These are phyloP conservation scores for Prunella himalayana DNA, from an alignment of 2,113 vertebrate genomes.

Conservation along the genomic window DNA sequence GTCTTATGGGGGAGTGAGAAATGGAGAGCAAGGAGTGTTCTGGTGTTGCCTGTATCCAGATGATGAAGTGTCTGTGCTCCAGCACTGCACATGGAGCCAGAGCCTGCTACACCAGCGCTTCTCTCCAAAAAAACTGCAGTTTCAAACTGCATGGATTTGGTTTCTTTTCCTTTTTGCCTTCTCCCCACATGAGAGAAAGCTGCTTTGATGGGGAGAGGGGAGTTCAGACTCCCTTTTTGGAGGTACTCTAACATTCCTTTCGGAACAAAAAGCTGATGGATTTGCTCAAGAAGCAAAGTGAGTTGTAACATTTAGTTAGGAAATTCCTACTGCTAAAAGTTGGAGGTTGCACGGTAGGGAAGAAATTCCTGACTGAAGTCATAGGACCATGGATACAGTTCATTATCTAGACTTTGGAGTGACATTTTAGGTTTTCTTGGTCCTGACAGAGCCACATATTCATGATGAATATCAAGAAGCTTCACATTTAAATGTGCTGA, in stretches of 20 bases:
- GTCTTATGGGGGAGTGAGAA: constrained; percentile 16
- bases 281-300: not conserved
- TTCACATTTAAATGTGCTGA: not conserved
- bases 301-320: not conserved
- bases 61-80: not conserved
- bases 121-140: not conserved
- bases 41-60: not conserved
- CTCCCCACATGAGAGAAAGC: not conserved
- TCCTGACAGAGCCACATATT: not conserved
- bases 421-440: not conserved
- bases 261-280: not conserved
- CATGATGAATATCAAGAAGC: not conserved
- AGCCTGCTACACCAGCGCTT: accelerated
- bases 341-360: not conserved
- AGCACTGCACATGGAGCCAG: not conserved
- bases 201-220: not conserved
- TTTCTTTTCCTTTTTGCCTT: not conserved
- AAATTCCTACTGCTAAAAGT: not conserved
- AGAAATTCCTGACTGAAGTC: not conserved
- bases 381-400: not conserved
- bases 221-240: not conserved
- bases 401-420: not conserved
- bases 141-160: accelerated
- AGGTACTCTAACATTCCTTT: accelerated
- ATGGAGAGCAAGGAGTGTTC: not conserved